A percentile compares a stretch with the other conserved stretches of the same genome.
Conservation (phyloP, 2,888 invertebrate genomes). For the Ischnura elegans region DNA sequence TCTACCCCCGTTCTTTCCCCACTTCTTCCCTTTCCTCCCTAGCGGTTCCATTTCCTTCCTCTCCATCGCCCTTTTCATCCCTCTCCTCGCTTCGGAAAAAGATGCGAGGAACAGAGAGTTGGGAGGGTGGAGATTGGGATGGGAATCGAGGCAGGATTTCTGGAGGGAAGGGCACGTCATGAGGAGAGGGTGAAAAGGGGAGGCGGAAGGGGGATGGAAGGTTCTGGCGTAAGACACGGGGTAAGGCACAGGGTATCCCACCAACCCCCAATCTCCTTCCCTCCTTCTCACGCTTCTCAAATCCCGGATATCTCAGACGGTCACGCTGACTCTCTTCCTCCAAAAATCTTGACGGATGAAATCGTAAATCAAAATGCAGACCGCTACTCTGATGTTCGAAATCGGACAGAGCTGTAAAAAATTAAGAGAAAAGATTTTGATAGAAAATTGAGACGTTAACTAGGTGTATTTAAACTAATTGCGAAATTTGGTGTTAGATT, state of each 20-base stretch:
- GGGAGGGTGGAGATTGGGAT: not conserved
- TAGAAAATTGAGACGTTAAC: too few species aligned
- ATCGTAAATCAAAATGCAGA: too few species aligned
- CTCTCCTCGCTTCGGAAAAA: not conserved
- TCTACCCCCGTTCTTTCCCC: not conserved
- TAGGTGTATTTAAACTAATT: too few species aligned
- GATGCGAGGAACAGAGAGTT: not conserved
- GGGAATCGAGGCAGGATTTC: not conserved
- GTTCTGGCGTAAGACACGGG: not conserved
- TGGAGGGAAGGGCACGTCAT: too few species aligned
- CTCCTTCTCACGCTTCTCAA: not conserved
- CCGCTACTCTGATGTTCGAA: too few species aligned
- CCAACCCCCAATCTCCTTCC: not conserved
- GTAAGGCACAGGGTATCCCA: not conserved
- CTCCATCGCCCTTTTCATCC: not conserved
- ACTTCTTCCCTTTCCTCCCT: not conserved
- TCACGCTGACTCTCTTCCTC: not conserved
- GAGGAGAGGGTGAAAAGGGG: not conserved
- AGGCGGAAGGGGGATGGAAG: not conserved
- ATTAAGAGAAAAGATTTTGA: too few species aligned
- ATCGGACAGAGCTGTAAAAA: too few species aligned
- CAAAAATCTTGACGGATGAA: too few species aligned
- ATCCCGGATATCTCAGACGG: not conserved
- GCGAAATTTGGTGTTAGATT: too few species aligned
- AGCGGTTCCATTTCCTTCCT: slow-evolving; percentile 19